These are phyloP conservation scores for Neosilurus mollespiculum DNA, from an alignment of 2,797 vertebrate genomes.

Conservation along the genomic window DNA sequence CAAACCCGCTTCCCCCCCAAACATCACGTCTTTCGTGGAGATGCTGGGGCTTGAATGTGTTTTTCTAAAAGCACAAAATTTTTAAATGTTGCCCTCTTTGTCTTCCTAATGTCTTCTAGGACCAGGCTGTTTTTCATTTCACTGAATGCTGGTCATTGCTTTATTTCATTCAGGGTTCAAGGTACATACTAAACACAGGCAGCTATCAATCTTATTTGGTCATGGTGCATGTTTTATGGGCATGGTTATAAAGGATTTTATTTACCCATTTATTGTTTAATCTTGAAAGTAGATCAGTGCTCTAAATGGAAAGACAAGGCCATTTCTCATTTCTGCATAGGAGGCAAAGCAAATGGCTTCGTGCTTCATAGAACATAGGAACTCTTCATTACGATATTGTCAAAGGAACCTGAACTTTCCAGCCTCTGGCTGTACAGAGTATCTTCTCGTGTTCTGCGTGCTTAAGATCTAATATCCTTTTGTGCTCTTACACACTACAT, in stretches of 20 bases:
- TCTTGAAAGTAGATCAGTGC: not conserved
- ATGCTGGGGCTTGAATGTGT: no score
- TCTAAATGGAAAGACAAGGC: no score
- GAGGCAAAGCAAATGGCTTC: not conserved
- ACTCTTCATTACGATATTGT: not conserved
- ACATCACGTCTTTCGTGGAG: no score
- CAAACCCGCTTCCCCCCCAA: no score
- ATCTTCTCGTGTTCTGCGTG: not conserved
- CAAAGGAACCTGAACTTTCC: not conserved
- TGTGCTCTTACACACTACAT: not conserved
- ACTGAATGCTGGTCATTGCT: not conserved
- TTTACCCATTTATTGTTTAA: not conserved
- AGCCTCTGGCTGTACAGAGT: not conserved
- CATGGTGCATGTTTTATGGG: not conserved
- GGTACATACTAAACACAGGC: not conserved
- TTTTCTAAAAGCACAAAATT: not conserved
- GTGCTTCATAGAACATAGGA: not conserved
- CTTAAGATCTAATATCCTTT: conserved; percentile 1
- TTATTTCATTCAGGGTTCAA: not conserved
- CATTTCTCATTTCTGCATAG: not conserved
- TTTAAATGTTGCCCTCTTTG: not conserved
- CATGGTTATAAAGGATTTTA: not conserved
- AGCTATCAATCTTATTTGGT: not conserved
- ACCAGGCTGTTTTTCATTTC: not conserved
- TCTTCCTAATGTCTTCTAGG: not conserved